phyloP scores from a whole-genome alignment of 2,113 vertebrate genomes.

The Circaetus cinerascens region DNA sequence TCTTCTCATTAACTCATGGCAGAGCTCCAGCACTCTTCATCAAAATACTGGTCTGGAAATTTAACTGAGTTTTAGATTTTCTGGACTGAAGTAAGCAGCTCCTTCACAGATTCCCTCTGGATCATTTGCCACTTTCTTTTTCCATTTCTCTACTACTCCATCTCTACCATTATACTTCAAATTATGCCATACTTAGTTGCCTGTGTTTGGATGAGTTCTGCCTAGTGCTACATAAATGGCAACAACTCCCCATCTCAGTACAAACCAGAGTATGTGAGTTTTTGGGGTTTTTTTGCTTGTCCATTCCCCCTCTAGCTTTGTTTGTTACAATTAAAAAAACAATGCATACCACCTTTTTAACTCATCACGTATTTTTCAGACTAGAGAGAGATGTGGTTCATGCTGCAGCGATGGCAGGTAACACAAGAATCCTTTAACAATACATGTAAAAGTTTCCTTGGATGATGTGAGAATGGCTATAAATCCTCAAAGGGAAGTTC shows the following conservation, averaged over 20 bases:
- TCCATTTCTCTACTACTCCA: neutral
- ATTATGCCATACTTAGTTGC: neutral
- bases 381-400: neutral
- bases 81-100: neutral
- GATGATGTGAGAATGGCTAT: neutral
- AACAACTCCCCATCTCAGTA: neutral
- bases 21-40: neutral
- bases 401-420: neutral
- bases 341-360: neutral
- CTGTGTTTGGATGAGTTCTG: neutral
- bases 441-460: neutral
- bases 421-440: neutral
- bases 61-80: neutral
- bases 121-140: neutral
- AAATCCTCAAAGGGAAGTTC: neutral
- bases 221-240: neutral
- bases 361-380: neutral
- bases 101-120: neutral
- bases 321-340: neutral
- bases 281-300: neutral
- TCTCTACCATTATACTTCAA: neutral
- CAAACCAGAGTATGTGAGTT: neutral
- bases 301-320: neutral
- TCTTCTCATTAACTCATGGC: constrained; percentile 2
- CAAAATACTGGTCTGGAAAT: neutral